Base-by-base conservation (phyloP, 2,888 invertebrate species). In the Xanthorhoe designata region DNA sequence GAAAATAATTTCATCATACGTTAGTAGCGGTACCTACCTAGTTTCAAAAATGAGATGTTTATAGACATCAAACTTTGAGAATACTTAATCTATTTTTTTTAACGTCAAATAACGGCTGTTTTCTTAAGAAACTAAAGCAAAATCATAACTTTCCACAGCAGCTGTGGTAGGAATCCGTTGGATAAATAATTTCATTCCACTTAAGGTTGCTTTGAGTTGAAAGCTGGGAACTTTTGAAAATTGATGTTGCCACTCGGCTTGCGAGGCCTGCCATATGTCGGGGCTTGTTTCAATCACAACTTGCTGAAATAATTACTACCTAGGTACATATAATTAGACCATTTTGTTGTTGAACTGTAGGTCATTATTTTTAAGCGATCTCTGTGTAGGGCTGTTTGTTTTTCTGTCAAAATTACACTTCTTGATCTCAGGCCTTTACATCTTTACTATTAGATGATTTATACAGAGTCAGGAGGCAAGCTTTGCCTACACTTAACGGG, bases 111-210 rank as follows among this genome's bases (percentile, higher is more conserved):
- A 17, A 47, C 17, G 47, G 15, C 47, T 17, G 47, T 47, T 47
- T 47, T 47, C 32, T 47, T 47, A 17, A 0, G 47, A 15, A 47
- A 61, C 45, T 17, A 19, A 54, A 49, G 32, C 53, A 47, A 45
- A 63, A 57, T 63, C 42, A 47, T 17, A 67, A 71, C 58, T 68
- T 71, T 65, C 52, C 59, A 59, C 50, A 68, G 64, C 71, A 72
- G 63, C 69, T 72, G 69, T n/a, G 57, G 19, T 58, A 49, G 53
- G 57, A 24, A 17, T 57, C 51, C 32, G 57, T 32, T 7, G 45
- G 53, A 54, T 54, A 49, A 58, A 64, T 64, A 53, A 52, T 53
- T 57, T 57, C 47, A 57, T 32, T 61, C 49, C 55, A 47, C 38
- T 49, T 55, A 50, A 24, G 56, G 24, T 52, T 51, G 38, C 47